Evolutionary conservation across 2,113 vertebrate genomes (phyloP), one percentile per base, ranked within the genome.

Genomic region (Apeltes quadracus): DNA sequence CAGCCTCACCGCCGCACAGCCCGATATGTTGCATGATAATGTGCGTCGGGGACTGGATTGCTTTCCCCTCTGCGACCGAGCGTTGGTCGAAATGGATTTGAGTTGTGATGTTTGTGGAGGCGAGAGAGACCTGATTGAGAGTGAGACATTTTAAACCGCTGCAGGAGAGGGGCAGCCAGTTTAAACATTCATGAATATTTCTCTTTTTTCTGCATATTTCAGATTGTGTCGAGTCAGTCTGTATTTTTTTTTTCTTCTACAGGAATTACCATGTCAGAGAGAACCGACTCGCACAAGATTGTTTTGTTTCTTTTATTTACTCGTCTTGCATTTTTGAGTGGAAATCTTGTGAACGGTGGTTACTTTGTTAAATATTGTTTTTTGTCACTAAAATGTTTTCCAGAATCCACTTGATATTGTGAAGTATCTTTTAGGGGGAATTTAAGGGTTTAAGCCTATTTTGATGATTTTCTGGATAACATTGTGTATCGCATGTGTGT

Each of bases 121-220:
- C 18, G 61, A 70, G 34, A 50, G 29, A 6, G 34, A 61, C 53
- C 43, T 71, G 58, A 50, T 7, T 14, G 27, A 36, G 14, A 50
- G 23, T 57, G 7, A 58, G 27, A 44, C 41, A 32, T 25, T 25
- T 22, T 41, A 48, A 75, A 61, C 63, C 61, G 48, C 68, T 22
- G 0, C 38, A 68, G 55, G 16, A 44, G 23, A 56, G 4, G 57
- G 41, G 39, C 13, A 39, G 66, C 43, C 54, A 13, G 16, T 27
- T n/a, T 38, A 25, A 75, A 72, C 66, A 83, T 83, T 79, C 54
- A 86, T 64, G 36, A 76, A 76, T 59, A 3, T 55, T 65, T 46
- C 15, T 38, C 46, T 55, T 55, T 38, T 0, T 75, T 46, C 53
- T 74, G 58, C 61, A 74, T 78, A 64, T 85, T 64, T 85, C 29